Base-by-base conservation (phyloP, 2,797 vertebrate genomes). In the Chloroceryle inda region DNA sequence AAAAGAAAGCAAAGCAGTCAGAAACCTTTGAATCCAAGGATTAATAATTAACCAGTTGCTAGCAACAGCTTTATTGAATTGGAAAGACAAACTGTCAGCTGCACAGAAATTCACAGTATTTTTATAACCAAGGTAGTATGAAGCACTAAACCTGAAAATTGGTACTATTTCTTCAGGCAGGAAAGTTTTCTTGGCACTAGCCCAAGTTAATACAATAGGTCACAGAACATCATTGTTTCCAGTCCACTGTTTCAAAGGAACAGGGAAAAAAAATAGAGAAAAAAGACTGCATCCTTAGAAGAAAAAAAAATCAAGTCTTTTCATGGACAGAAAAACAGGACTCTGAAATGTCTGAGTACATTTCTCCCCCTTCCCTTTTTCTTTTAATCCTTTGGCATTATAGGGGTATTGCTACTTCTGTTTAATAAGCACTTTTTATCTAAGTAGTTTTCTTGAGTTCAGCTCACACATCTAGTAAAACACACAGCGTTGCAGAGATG, bases 71-170 rank as follows among this genome's bases (percentile, higher is more conserved):
- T 90, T 84, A 93, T 84, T 94, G 81, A 90, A 85, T 71, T 59
- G 77, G 71, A 74, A 91, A 89, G 74, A 84, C 13, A 89, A 94
- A 62, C 47, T 47, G 24, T 79, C 78, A 92, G 85, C 52, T 71
- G 55, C 63, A 90, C 44, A 92, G 83, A 92, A 86, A 92, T 76
- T 45, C 90, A 91, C 71, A 71, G 5, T 49, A 90, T 89, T 92
- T 95, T 93, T 85, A 90, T 79, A 87, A 88, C 5, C 12, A 40
- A 76, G 55, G 80, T 77, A 76, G 20, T 11, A 90, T 42, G 29
- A 93, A 94, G 95, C 79, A 92, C 38, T 89, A 88, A 93, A 90
- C 80, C 61, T 80, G 71, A 95, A 96, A 92, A 95, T 33, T 67
- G 50, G 63, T 38, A 74, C 38, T 79, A 29, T 66, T 95, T 90